These are phyloP conservation scores for Eumaeus atala DNA, from an alignment of 1,140 invertebrate genomes.

Conservation along the genomic window DNA sequence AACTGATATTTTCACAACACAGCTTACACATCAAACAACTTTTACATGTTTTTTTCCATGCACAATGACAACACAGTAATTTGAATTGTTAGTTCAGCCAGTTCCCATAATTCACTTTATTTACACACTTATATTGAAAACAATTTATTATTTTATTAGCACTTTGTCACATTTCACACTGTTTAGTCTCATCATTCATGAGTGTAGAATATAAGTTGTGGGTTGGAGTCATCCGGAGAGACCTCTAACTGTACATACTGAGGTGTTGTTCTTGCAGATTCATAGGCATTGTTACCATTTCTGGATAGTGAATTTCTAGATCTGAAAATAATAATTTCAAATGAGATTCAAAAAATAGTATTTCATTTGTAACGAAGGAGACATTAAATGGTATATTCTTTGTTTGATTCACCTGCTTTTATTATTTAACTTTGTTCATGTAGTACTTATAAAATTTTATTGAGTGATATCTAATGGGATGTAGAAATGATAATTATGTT, in stretches of 20 bases:
- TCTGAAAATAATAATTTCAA: conserved; percentile 35
- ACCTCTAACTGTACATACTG: conserved; percentile 61
- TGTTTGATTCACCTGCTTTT: too few species aligned
- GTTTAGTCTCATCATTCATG: conserved; percentile 42
- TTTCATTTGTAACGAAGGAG: too few species aligned
- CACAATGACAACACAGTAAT: background rate
- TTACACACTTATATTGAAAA: background rate
- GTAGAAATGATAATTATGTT: too few species aligned
- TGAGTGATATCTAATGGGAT: too few species aligned
- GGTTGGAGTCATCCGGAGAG: conserved; percentile 61
- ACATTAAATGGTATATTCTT: too few species aligned
- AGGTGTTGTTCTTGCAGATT: conserved; percentile 60
- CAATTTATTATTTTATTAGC: background rate
- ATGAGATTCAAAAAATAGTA: background rate
- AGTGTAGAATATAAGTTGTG: conserved; percentile 63
- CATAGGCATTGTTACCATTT: conserved; percentile 45
- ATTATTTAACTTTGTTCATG: too few species aligned
- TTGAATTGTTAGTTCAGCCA: conserved; percentile 1
- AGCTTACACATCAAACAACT: background rate
- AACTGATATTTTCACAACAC: background rate
- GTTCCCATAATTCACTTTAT: conserved; percentile 11
- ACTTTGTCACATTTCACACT: conserved; percentile 19
- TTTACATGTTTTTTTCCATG: conserved; percentile 3
- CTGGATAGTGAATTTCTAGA: conserved; percentile 64
- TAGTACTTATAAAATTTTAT: too few species aligned